These are phyloP conservation scores for Cephus runcator DNA, from an alignment of 2,888 invertebrate species.

Conservation along the genomic window DNA sequence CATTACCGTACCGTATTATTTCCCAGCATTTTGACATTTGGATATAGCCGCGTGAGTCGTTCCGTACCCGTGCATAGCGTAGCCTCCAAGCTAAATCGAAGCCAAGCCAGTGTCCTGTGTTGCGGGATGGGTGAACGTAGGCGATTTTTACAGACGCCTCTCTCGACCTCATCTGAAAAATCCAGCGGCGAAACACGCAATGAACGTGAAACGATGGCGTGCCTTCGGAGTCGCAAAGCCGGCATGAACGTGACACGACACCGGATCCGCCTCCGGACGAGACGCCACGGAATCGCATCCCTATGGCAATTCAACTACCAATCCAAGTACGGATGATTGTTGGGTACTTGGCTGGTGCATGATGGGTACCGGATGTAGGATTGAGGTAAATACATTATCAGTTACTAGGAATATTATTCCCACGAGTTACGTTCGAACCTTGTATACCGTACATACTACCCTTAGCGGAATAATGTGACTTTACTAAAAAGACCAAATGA, in stretches of 20 bases:
- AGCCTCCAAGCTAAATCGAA: not conserved
- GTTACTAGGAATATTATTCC: not conserved
- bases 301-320: conserved; percentile 34
- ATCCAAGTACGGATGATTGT: conserved; percentile 36
- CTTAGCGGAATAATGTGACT: no score
- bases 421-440: not conserved
- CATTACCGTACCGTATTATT: not conserved
- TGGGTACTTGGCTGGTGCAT: conserved; percentile 2
- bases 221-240: not conserved
- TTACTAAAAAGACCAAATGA: no score
- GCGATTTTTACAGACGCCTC: conserved; percentile 4
- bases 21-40: not conserved
- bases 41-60: not conserved
- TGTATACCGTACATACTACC: no score
- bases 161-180: not conserved
- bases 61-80: not conserved
- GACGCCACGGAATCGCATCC: conserved; percentile 26
- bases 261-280: conserved; percentile 44
- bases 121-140: not conserved
- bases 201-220: conserved; percentile 1
- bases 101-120: not conserved
- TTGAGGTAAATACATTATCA: not conserved
- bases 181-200: not conserved
- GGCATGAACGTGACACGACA: conserved; percentile 41
- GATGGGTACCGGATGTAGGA: not conserved